phyloP scores from a whole-genome alignment of 2,888 invertebrate species.

The Priocnemis perturbator region DNA sequence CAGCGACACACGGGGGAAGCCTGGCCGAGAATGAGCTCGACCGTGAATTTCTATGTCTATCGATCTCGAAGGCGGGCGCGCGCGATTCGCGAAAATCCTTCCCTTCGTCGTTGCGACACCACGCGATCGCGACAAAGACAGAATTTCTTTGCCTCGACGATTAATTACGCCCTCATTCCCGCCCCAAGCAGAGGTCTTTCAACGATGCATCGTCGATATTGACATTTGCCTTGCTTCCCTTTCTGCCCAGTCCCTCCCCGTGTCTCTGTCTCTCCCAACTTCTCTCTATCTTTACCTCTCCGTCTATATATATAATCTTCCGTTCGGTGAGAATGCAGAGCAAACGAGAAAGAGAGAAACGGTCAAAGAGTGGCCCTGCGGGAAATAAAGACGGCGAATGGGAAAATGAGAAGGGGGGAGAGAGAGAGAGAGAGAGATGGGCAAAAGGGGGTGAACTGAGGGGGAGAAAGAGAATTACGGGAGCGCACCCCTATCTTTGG shows the following conservation, averaged over 20 bases:
- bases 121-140: constrained; percentile 36
- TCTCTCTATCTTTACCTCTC: constrained; percentile 15
- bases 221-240: constrained; percentile 70
- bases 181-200: constrained; percentile 62
- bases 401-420: constrained; percentile 2
- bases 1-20: too few relatives aligned
- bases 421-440: constrained; percentile 11
- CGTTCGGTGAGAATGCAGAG: constrained; percentile 5
- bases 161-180: constrained; percentile 74
- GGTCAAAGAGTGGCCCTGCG: constrained; percentile 13
- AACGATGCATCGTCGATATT: constrained; percentile 68
- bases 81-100: too few relatives aligned
- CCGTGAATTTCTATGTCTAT: too few relatives aligned
- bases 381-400: constrained; percentile 15
- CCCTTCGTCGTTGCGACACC: too few relatives aligned
- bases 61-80: too few relatives aligned
- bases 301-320: constrained; percentile 1
- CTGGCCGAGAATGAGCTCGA: too few relatives aligned
- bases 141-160: constrained; percentile 62
- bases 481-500: constrained; percentile 70
- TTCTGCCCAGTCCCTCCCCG: constrained; percentile 31
- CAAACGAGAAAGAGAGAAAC: constrained; percentile 16
- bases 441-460: constrained; percentile 21
- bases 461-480: constrained; percentile 45
- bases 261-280: constrained; percentile 16